Conservation (phyloP, 2,113 vertebrate species). For the Vidua macroura region DNA sequence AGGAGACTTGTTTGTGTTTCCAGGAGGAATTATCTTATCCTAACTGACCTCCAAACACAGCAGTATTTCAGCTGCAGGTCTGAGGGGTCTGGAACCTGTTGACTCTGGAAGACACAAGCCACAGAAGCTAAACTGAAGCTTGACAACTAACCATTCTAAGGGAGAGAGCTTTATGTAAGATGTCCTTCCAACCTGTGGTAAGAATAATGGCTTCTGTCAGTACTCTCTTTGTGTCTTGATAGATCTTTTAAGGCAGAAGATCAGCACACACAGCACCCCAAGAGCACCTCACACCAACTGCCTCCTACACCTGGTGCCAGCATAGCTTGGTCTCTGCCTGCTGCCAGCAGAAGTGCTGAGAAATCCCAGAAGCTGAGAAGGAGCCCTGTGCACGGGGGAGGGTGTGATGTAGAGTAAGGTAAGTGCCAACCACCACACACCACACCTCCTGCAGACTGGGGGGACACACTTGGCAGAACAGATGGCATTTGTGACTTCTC, state of each 20-base stretch:
- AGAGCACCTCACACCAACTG: not conserved
- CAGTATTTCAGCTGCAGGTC: not conserved
- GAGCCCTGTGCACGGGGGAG: not conserved
- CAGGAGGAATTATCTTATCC: not conserved
- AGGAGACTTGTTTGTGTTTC: not conserved
- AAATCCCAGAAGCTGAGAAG: not conserved
- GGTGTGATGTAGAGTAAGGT: not conserved
- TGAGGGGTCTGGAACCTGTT: not conserved
- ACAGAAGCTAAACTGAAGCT: not conserved
- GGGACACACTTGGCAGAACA: not conserved
- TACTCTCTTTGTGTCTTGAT: not conserved
- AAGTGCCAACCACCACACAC: not conserved
- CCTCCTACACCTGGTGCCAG: not conserved
- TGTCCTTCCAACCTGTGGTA: not conserved
- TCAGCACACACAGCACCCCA: not conserved
- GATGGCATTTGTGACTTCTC: not conserved
- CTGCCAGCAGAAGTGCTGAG: not conserved
- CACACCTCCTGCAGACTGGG: not conserved
- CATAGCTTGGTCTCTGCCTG: not conserved
- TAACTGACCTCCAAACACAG: not conserved
- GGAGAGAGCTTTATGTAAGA: not conserved
- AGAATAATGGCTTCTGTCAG: not conserved
- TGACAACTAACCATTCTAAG: not conserved
- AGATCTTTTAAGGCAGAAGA: not conserved
- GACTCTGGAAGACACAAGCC: not conserved